Percentiles rank a stretch among this genome's conserved stretches.
phyloP scores from a whole-genome alignment of 2,797 vertebrate genomes.

The Rhinichthys osculus region DNA sequence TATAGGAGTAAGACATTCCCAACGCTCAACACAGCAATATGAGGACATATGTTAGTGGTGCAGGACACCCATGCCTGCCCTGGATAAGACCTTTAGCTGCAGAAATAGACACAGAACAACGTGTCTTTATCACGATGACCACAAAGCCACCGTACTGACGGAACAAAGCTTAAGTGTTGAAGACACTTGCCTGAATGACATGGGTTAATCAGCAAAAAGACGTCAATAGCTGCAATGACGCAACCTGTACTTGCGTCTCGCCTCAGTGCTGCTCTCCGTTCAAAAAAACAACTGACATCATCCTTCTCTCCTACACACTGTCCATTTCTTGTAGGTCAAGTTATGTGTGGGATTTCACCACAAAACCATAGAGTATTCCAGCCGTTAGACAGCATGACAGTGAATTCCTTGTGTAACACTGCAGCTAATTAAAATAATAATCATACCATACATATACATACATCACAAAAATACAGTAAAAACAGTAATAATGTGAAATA shows the following conservation, averaged over 20 bases:
- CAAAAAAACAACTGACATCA: slow-evolving; percentile 39
- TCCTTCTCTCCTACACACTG: slow-evolving; percentile 15
- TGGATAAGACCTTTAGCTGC: slow-evolving; percentile 27
- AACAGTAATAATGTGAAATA: neutral
- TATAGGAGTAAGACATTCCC: slow-evolving; percentile 16
- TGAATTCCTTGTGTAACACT: neutral
- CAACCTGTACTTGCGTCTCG: slow-evolving; percentile 16
- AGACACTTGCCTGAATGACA: slow-evolving; percentile 37
- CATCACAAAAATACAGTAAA: neutral
- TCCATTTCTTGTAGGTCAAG: slow-evolving; percentile 24
- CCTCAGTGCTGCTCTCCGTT: slow-evolving; percentile 9
- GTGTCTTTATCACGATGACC: slow-evolving; percentile 23
- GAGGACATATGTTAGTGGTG: slow-evolving; percentile 11
- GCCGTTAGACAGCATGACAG: neutral
- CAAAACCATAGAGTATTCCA: slow-evolving; percentile 8
- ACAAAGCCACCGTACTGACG: slow-evolving; percentile 16
- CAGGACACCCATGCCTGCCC: slow-evolving; percentile 40
- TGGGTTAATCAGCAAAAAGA: slow-evolving; percentile 51
- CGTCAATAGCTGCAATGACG: slow-evolving; percentile 35
- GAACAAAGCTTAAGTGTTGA: slow-evolving; percentile 35
- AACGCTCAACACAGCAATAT: neutral
- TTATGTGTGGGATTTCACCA: neutral
- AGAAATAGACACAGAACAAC: slow-evolving; percentile 51
- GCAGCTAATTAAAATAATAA: slow-evolving; percentile 1
- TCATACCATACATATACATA: neutral